Base-by-base conservation (phyloP, 2,797 vertebrate genomes). In the Enteromius viviparus region DNA sequence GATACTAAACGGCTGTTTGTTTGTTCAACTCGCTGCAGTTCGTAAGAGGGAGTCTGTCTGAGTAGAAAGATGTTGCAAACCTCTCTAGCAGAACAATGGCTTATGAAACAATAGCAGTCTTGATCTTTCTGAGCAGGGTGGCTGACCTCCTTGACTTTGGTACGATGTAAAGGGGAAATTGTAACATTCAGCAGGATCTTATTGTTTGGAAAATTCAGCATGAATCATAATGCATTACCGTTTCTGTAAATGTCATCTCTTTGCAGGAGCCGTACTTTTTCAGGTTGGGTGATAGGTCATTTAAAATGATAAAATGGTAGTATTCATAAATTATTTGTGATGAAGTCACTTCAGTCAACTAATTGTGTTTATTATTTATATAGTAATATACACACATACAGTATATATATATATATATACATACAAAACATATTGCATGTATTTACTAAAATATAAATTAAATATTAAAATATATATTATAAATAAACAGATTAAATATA, bases 21-120 rank as follows among this genome's bases (percentile, higher is more conserved):
- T 94, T 93, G 90, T 94, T 93, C 91, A 89, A 89, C 90, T 88
- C 89, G 74, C 49, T 87, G 85, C 37, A 5, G 86, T 90, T 91
- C 87, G 47, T 91, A 92, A 92, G 93, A 89, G 88, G 91, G 86
- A 86, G 76, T 9, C 26, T 5, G 45, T 47, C 12, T 53, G 26
- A 55, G 4, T 14, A 70, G 40, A 47, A 49, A 81, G 65, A 42
- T 70, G 58, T 15, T 64, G 21, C 66, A n/a, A 4, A 17, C 55
- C 26, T 37, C 49, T 78, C 29, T 64, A 53, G 81, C 9, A 47
- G 65, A 78, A 78, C 84, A 78, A 64, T 74, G 45, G 53, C n/a
- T 55, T 11, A 12, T 19, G 15, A 58, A 66, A 82, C 68, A 81
- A 79, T 85, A 34, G 51, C 32, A 45, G 29, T 51, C 65, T 75